Evolutionary conservation across 2,888 invertebrate genomes (phyloP).

Genomic region (Aleiodes alternator): DNA sequence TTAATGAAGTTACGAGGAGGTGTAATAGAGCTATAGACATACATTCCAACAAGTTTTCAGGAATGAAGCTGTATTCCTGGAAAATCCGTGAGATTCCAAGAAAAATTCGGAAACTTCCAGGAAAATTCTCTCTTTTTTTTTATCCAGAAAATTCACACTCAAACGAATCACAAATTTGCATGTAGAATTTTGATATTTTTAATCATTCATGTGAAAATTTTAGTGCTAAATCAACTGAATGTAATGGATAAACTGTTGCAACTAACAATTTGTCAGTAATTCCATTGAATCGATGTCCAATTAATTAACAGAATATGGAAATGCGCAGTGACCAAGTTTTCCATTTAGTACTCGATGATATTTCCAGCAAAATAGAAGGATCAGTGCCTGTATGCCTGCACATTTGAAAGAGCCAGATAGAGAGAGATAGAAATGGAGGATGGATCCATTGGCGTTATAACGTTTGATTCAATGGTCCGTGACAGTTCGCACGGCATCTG

Average conservation of each 20-base stretch:
- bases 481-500: constrained; percentile 62
- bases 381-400: background rate
- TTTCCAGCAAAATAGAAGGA: background rate
- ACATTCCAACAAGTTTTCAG: too few relatives aligned
- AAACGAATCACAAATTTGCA: background rate
- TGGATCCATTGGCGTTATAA: constrained; percentile 56
- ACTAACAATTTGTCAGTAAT: constrained; percentile 25
- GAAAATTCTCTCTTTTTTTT: too few relatives aligned
- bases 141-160: too few relatives aligned
- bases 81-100: too few relatives aligned
- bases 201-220: background rate
- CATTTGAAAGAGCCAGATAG: background rate
- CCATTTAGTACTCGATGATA: constrained; percentile 7
- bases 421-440: background rate
- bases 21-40: too few relatives aligned
- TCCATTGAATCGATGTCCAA: too few relatives aligned
- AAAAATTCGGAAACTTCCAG: too few relatives aligned
- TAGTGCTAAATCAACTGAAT: background rate
- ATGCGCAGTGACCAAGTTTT: constrained; percentile 33
- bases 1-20: too few relatives aligned
- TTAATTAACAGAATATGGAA: constrained; percentile 29
- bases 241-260: constrained; percentile 12
- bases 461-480: constrained; percentile 64
- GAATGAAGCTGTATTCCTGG: too few relatives aligned
- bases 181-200: background rate